Conservation (phyloP, 2,797 vertebrate species). For the Paramormyrops hopkinsi region DNA sequence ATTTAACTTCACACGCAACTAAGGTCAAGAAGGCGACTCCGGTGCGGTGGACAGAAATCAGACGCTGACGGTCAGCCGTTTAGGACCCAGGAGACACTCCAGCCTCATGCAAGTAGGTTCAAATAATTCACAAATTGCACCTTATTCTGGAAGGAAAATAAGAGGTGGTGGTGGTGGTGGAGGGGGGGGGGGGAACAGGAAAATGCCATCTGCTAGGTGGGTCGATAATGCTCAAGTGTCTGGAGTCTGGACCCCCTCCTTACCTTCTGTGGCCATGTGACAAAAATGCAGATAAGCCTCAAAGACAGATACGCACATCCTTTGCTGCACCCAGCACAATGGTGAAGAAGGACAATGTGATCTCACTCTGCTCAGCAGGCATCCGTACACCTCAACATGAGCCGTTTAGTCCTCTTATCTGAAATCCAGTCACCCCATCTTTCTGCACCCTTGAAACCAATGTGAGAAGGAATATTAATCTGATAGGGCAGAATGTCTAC, state of each 20-base stretch:
- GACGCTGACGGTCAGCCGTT: background rate
- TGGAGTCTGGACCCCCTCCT: background rate
- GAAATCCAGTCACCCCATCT: background rate
- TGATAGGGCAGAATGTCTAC: background rate
- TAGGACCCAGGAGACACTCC: background rate
- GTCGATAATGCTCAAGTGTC: background rate
- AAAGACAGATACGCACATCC: background rate
- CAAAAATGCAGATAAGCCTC: background rate
- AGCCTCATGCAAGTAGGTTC: background rate
- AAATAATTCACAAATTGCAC: background rate
- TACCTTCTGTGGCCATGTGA: background rate
- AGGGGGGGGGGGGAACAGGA: background rate
- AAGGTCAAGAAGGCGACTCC: background rate
- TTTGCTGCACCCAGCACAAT: background rate
- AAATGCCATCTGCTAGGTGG: background rate
- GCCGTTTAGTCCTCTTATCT: background rate
- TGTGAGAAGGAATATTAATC: background rate
- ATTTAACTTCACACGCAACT: background rate
- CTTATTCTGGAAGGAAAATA: background rate
- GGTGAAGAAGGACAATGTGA: background rate
- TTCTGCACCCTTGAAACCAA: background rate
- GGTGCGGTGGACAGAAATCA: background rate
- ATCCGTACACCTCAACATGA: background rate
- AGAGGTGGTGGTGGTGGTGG: background rate
- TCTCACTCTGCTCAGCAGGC: background rate